These are phyloP conservation scores for Phyllopteryx taeniolatus DNA, from an alignment of 2,113 vertebrate genomes.

Conservation along the genomic window DNA sequence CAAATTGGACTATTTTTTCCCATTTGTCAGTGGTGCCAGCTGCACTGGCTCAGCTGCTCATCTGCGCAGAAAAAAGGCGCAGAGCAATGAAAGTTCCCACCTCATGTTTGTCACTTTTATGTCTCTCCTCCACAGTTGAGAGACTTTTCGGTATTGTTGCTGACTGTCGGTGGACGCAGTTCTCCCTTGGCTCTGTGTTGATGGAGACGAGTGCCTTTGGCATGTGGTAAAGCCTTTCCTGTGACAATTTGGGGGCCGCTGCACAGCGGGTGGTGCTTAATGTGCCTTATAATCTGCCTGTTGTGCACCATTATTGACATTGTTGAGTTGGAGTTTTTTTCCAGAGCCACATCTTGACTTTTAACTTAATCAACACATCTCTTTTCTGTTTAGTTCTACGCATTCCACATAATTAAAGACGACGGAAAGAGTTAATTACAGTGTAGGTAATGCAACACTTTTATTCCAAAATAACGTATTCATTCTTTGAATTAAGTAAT, in stretches of 20 bases:
- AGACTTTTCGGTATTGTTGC: constrained; percentile 64
- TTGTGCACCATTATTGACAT: constrained; percentile 47
- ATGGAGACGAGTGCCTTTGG: constrained; percentile 64
- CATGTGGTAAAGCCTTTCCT: constrained; percentile 64
- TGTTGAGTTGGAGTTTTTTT: constrained; percentile 22
- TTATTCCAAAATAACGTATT: neutral
- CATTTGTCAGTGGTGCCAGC: constrained; percentile 88
- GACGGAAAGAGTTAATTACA: neutral
- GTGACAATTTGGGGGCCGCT: constrained; percentile 56
- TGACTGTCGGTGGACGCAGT: constrained; percentile 61
- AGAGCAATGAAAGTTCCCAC: constrained; percentile 80
- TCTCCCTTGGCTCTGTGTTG: constrained; percentile 52
- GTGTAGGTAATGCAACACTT: neutral
- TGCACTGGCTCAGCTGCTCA: constrained; percentile 80
- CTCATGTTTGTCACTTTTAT: constrained; percentile 80
- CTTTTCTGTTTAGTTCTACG: neutral
- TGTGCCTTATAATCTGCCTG: constrained; percentile 57
- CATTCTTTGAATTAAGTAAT: neutral
- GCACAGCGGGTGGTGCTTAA: constrained; percentile 48
- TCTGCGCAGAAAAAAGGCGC: constrained; percentile 73
- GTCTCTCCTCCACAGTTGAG: constrained; percentile 59
- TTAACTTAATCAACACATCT: constrained; percentile 20
- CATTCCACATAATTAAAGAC: constrained; percentile 1
- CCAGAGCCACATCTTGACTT: constrained; percentile 26
- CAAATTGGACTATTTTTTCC: constrained; percentile 92